A percentile compares a stretch with the other conserved stretches of the same genome.
phyloP scores from a whole-genome alignment of 2,113 vertebrate species.

The Anolis sagrei region DNA sequence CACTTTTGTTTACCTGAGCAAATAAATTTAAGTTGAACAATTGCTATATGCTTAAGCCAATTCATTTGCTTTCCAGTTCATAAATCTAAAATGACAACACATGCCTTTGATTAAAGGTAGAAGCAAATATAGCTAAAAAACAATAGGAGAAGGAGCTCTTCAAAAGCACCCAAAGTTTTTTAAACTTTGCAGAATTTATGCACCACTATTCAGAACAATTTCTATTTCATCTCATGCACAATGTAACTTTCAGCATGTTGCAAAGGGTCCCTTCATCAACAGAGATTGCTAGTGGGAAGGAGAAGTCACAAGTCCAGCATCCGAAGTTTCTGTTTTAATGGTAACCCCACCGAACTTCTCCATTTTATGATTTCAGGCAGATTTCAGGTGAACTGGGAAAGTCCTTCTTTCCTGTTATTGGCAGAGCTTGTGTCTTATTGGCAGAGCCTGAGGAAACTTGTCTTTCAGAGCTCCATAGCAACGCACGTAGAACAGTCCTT shows the following conservation, averaged over 20 bases:
- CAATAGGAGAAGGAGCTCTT: too few species aligned
- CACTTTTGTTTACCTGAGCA: neutral
- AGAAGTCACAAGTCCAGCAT: neutral
- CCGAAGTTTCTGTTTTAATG: neutral
- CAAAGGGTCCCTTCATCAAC: neutral
- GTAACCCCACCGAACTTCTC: neutral
- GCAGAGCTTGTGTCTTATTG: too few species aligned
- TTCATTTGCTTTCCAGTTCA: neutral
- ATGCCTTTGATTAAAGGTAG: neutral
- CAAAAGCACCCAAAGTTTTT: neutral
- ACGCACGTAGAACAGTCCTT: too few species aligned
- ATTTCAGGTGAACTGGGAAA: neutral
- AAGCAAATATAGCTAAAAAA: neutral
- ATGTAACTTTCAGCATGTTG: neutral
- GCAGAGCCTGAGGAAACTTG: too few species aligned
- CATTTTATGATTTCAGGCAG: neutral
- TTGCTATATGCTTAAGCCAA: neutral
- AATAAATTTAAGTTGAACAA: neutral
- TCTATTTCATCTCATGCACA: neutral
- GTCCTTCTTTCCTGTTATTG: neutral
- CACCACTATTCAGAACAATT: neutral
- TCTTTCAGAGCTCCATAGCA: too few species aligned
- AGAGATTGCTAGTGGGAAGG: conserved; percentile 1
- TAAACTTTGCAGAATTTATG: neutral
- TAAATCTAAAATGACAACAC: neutral